Conservation (phyloP, 2,797 vertebrate species). For the Macroramphosus scolopax region DNA sequence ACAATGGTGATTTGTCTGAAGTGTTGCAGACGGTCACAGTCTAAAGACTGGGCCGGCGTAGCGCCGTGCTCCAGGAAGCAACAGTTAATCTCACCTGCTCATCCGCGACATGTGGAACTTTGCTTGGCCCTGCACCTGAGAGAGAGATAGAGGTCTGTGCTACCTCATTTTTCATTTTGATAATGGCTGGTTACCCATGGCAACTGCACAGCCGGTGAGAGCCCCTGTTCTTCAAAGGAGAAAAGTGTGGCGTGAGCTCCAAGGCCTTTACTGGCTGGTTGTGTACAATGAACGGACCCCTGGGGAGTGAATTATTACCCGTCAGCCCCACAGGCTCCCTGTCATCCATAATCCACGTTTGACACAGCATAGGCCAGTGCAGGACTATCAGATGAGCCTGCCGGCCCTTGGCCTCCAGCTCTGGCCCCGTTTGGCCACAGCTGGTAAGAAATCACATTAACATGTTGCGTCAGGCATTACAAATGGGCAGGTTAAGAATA, state of each 20-base stretch:
- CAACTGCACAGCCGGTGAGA: slow-evolving; percentile 60
- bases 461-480: slow-evolving; percentile 54
- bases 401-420: slow-evolving; percentile 65
- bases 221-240: slow-evolving; percentile 41
- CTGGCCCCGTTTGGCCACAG: slow-evolving; percentile 44
- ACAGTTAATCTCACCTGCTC: slow-evolving; percentile 63
- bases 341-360: slow-evolving; percentile 75
- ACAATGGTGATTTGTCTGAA: slow-evolving; percentile 48
- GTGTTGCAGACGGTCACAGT: slow-evolving; percentile 27
- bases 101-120: slow-evolving; percentile 57
- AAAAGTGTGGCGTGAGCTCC: slow-evolving; percentile 27
- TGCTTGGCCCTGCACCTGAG: slow-evolving; percentile 67
- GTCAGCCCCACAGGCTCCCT: slow-evolving; percentile 60
- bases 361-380: slow-evolving; percentile 55
- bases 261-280: slow-evolving; percentile 47
- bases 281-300: slow-evolving; percentile 69
- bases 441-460: slow-evolving; percentile 59
- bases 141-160: slow-evolving; percentile 48
- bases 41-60: slow-evolving; percentile 29
- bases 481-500: slow-evolving; percentile 42
- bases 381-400: slow-evolving; percentile 56
- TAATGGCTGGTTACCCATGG: slow-evolving; percentile 63
- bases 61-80: slow-evolving; percentile 51
- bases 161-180: slow-evolving; percentile 75
- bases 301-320: slow-evolving; percentile 82